Conservation (phyloP, 2,888 invertebrate species). For the Hanleya hanleyi region DNA sequence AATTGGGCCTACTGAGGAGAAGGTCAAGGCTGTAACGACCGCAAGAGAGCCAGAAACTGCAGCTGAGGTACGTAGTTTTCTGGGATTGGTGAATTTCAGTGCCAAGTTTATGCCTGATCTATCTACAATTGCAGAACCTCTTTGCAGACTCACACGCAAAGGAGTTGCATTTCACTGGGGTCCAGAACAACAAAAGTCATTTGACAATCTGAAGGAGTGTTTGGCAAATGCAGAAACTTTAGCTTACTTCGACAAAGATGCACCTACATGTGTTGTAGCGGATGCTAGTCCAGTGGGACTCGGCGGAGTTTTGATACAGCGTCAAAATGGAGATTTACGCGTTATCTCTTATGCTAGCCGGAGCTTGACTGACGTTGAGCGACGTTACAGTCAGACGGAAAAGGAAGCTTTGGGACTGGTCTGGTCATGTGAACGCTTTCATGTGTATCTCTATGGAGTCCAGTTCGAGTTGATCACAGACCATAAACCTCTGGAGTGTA, state of each 20-base stretch:
- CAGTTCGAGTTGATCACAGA: constrained; percentile 22
- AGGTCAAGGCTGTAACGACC: constrained; percentile 6
- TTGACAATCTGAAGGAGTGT: constrained; percentile 12
- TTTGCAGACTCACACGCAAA: constrained; percentile 20
- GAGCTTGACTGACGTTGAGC: not conserved
- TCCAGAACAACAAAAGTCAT: constrained; percentile 18
- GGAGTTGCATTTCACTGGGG: constrained; percentile 15
- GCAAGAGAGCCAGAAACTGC: constrained; percentile 7
- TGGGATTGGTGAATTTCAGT: constrained; percentile 34
- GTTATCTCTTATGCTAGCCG: constrained; percentile 7
- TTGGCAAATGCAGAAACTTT: constrained; percentile 20
- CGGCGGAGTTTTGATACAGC: constrained; percentile 19
- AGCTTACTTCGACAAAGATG: constrained; percentile 19
- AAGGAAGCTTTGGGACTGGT: constrained; percentile 23
- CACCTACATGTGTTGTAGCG: constrained; percentile 5
- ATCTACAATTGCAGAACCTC: constrained; percentile 31
- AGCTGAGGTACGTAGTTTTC: constrained; percentile 20
- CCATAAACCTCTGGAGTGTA: constrained; percentile 25
- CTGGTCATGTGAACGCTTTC: constrained; percentile 28
- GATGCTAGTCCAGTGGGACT: constrained; percentile 23
- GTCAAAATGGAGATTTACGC: constrained; percentile 8
- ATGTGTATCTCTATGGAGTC: constrained; percentile 21
- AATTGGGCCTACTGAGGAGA: constrained; percentile 2
- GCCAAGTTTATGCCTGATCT: constrained; percentile 31
- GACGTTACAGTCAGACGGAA: constrained; percentile 3